phyloP scores from a whole-genome alignment of 1,140 invertebrate genomes.

The Penaeus japonicus region DNA sequence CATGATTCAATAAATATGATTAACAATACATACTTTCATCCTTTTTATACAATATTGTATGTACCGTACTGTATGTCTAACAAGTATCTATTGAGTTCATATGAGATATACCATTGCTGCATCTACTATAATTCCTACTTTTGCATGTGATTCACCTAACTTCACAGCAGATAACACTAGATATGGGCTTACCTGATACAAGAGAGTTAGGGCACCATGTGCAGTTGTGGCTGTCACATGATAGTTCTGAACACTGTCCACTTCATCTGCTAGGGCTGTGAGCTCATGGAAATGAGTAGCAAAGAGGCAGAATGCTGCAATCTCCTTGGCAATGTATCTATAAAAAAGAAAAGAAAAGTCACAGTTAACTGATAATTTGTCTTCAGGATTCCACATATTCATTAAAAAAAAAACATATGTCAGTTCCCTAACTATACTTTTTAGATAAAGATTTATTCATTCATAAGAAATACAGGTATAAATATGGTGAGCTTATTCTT shows the following conservation, averaged over 20 bases:
- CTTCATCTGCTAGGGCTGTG: constrained; percentile 78
- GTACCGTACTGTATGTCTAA: too few relatives aligned
- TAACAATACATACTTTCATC: too few relatives aligned
- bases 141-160: neutral
- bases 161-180: too few relatives aligned
- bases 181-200: constrained; percentile 75
- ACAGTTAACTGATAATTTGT: neutral
- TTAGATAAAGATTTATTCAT: too few relatives aligned
- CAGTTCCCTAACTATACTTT: too few relatives aligned
- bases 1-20: too few relatives aligned
- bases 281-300: constrained; percentile 99
- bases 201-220: constrained; percentile 76
- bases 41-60: too few relatives aligned
- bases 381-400: neutral
- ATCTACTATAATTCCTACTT: too few relatives aligned
- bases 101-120: too few relatives aligned
- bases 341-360: neutral
- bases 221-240: constrained; percentile 85
- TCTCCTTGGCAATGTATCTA: constrained; percentile 85
- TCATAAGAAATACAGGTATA: too few relatives aligned
- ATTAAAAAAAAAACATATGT: neutral
- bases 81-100: too few relatives aligned
- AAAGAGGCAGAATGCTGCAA: constrained; percentile 87
- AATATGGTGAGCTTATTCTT: too few relatives aligned
- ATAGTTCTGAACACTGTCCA: constrained; percentile 78